A percentile compares a stretch with the other conserved stretches of the same genome.
Conservation (phyloP, 1,140 invertebrate genomes). For the Ceratosolen fusciceps region DNA sequence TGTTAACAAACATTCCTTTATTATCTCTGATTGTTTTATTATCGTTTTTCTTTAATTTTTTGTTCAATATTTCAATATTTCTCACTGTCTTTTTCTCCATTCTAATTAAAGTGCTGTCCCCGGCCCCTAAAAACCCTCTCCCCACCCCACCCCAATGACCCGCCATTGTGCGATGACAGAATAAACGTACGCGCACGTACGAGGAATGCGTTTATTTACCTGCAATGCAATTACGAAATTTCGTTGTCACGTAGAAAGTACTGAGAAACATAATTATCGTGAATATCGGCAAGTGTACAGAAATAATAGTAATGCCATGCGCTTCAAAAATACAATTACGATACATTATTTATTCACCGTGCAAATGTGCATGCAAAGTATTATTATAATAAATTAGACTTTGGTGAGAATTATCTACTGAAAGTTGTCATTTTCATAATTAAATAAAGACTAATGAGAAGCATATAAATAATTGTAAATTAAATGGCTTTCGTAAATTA, state of each 20-base stretch:
- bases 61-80: too few relatives aligned
- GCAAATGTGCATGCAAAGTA: constrained; percentile 43
- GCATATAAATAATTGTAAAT: not conserved
- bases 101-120: too few relatives aligned
- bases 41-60: not conserved
- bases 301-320: constrained; percentile 35
- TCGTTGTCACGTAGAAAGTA: not conserved
- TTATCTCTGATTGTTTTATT: not conserved
- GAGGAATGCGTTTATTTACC: not conserved
- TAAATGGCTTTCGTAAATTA: not conserved
- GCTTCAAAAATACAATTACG: constrained; percentile 32
- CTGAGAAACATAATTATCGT: not conserved
- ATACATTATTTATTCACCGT: constrained; percentile 29
- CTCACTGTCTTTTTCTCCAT: too few relatives aligned
- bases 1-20: not conserved
- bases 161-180: too few relatives aligned
- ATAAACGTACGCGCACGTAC: not conserved
- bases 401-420: not conserved
- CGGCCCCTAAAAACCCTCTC: too few relatives aligned
- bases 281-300: constrained; percentile 2
- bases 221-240: not conserved
- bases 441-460: not conserved
- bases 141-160: too few relatives aligned
- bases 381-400: not conserved
- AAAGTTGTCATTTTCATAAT: constrained; percentile 14